Base-by-base conservation (phyloP, 1,140 invertebrate genomes). In the Notospermus geniculatus region DNA sequence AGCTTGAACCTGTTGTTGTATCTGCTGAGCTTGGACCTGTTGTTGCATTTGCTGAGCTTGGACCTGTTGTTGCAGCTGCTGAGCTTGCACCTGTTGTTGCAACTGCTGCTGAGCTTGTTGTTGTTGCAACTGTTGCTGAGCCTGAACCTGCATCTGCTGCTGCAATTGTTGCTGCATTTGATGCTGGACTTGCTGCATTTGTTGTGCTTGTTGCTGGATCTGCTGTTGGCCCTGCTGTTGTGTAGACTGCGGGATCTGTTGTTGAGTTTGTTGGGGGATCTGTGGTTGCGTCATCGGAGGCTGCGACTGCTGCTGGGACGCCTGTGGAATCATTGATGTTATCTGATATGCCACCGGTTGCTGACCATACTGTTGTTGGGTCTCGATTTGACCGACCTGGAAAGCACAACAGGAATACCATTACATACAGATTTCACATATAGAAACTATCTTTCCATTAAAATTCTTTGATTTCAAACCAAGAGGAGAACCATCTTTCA, bases 31-130 rank as follows among this genome's bases (percentile, higher is more conserved):
- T n/a, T 64, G 62, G 27, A 62, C 15, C 32, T 36, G 32, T 15
- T 36, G 32, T 15, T 36, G 32, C 4, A 15, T 15, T n/a, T 64
- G 32, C 32, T 36, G 32, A 36, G 32, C 32, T n/a, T 64, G 62
- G 27, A 59, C 58, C 32, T 60, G 62, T 27, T 56, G 55, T 19
- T 56, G 52, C 39, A 41, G 36, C 19, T 69, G 59, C 39, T 62
- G 62, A 43, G 23, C 32, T 36, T 36, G 32, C 5, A 36, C 32
- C 45, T 27, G 43, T 27, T 36, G 57, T 54, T 28, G 19, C 32
- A 32, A 7, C 57, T 32, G 23, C 17, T 23, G 2, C 23, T 27
- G 28, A 19, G 46, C 15, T 32, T 59, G 57, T 28, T 56, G 53
- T 30, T 30, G 41, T 28, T 57, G 59, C 25, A 25, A 27, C 54